Evolutionary conservation across 2,888 invertebrate genomes (phyloP).

Genomic region (Platycheirus rosarum): DNA sequence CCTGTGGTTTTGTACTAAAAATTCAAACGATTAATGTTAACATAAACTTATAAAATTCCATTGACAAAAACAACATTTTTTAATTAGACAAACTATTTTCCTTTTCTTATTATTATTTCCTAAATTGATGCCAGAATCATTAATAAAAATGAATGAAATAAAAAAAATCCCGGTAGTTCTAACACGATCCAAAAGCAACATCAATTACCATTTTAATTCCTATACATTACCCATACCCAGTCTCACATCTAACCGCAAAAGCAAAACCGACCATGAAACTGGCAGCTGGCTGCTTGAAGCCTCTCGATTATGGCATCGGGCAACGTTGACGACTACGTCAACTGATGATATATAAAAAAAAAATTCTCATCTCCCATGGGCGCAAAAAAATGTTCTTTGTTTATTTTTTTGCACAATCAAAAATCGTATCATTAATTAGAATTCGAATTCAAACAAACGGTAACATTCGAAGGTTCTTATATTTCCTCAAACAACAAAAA

Average conservation of each 20-base stretch:
- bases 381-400: constrained; percentile 21
- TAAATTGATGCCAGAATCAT: constrained; percentile 36
- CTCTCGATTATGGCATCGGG: constrained; percentile 22
- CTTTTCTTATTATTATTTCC: constrained; percentile 11
- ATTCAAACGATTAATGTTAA: constrained; percentile 23
- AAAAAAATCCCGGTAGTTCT: constrained; percentile 36
- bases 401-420: constrained; percentile 7
- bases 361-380: constrained; percentile 9
- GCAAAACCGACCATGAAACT: constrained; percentile 60
- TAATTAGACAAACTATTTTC: constrained; percentile 18
- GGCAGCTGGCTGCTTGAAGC: constrained; percentile 15
- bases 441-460: constrained; percentile 57
- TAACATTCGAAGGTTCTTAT: constrained; percentile 57
- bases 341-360: constrained; percentile 18
- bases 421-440: constrained; percentile 13
- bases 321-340: constrained; percentile 13
- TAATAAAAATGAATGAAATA: constrained; percentile 20
- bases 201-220: constrained; percentile 54
- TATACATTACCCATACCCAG: constrained; percentile 17
- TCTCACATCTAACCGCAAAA: constrained; percentile 49
- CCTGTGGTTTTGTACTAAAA: neutral
- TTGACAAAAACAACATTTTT: constrained; percentile 15
- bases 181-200: constrained; percentile 43
- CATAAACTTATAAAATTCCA: constrained; percentile 4
- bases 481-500: constrained; percentile 44